Evolutionary conservation across 2,113 vertebrate genomes (phyloP).

Genomic region (Cheilinus undulatus): DNA sequence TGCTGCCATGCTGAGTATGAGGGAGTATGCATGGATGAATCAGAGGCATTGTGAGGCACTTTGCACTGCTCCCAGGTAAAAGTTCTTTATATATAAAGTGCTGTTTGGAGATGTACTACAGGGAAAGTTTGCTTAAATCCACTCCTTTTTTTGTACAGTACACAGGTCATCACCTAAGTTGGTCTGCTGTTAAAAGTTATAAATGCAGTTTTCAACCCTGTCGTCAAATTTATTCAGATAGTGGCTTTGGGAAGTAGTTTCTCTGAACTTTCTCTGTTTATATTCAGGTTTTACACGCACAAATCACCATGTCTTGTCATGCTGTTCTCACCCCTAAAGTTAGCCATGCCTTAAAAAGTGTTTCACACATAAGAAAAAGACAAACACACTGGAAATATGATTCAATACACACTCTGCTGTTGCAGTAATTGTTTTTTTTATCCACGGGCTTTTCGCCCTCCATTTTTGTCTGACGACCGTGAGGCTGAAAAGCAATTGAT

Average conservation of each 20-base stretch:
- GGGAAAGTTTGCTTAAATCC: background rate
- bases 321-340: constrained; percentile 14
- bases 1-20: background rate
- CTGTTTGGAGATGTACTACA: background rate
- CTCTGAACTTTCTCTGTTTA: background rate
- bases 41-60: too few relatives aligned
- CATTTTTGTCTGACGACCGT: constrained; percentile 48
- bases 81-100: background rate
- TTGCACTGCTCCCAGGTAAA: background rate
- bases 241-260: background rate
- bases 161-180: background rate
- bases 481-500: constrained; percentile 64
- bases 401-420: constrained; percentile 10
- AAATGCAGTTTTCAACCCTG: background rate
- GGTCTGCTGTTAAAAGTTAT: background rate
- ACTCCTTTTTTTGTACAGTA: background rate
- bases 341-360: constrained; percentile 13
- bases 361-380: constrained; percentile 18
- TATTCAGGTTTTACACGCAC: background rate
- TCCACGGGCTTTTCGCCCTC: constrained; percentile 18
- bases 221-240: background rate
- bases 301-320: constrained; percentile 1
- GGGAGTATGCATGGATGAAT: background rate
- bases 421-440: constrained; percentile 37
- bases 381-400: constrained; percentile 29